Conservation (phyloP, 2,797 vertebrate species). For the Ceryle rudis region DNA sequence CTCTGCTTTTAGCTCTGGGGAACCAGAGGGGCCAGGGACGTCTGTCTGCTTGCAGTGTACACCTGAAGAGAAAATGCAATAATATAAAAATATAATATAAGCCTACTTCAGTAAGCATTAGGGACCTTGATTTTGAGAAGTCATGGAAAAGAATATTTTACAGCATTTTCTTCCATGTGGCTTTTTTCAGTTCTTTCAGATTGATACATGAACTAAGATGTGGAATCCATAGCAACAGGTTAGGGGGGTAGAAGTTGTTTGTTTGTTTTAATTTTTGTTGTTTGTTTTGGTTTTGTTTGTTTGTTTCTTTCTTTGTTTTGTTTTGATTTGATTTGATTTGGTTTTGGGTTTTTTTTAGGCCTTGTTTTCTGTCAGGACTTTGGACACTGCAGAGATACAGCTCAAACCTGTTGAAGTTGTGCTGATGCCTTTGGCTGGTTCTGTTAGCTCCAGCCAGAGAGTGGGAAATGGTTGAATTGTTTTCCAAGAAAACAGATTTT, state of each 20-base stretch:
- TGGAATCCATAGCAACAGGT: not conserved
- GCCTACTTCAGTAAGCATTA: not conserved
- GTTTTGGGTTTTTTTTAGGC: not conserved
- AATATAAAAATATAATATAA: not conserved
- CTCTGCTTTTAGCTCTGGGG: not conserved
- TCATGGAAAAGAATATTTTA: not conserved
- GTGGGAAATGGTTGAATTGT: not conserved
- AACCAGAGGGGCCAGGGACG: not conserved
- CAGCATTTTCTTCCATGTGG: not conserved
- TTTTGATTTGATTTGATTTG: too few relatives aligned
- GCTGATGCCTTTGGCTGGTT: not conserved
- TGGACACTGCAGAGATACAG: not conserved
- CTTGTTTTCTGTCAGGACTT: not conserved
- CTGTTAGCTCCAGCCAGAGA: not conserved
- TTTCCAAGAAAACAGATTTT: not conserved
- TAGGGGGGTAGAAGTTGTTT: fast-evolving
- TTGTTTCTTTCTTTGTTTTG: not conserved
- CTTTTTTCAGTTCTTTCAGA: not conserved
- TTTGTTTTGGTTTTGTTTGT: fast-evolving
- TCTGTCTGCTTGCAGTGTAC: not conserved
- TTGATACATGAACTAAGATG: not conserved
- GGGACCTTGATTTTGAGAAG: not conserved
- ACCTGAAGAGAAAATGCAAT: not conserved
- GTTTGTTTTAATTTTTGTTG: fast-evolving
- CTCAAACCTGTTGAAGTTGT: not conserved